Base-by-base conservation (phyloP, 2,113 vertebrate species). In the Triplophysa siluroides region DNA sequence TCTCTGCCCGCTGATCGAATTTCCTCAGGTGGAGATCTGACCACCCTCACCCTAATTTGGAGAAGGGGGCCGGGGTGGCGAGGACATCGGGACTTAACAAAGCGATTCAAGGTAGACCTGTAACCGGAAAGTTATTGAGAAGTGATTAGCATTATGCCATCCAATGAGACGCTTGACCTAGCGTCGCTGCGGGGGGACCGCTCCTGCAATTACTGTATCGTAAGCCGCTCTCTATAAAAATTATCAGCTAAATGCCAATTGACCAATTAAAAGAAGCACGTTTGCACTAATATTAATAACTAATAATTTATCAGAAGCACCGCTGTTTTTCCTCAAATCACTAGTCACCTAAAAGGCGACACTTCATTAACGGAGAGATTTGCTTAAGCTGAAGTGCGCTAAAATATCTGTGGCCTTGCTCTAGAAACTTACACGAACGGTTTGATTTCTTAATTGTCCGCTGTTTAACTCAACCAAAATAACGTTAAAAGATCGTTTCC, bases 1-100 rank as follows among this genome's bases (percentile, higher is more conserved):
- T 54, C 81, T 85, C 78, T 68, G 64, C 82, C 84, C 83, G 82
- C 85, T 78, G 84, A 76, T 81, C 85, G 68, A 73, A 72, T 90
- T 88, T 90, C 88, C 76, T 80, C 81, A 78, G 73, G 72, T 64
- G 71, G 80, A 83, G 33, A 80, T 16, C 18, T 14, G 58, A 58
- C 65, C 65, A 52, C 70, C 70, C 66, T 64, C 45, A 61, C 29
- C 23, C 62, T 77, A 77, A 77, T 38, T 63, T 21, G 23, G 7
- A 52, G 77, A 61, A 69, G 45, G 29, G 56, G 12, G 52, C 10
- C 54, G 41, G 45, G 58, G 12, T 78, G 26, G 82, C 82, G 85
- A 84, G 81, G 83, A 65, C 79, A 77, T 2, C 4, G 66, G 16
- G 65, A 62, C 19, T 33, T 66, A 65, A 65, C 24, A 52, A 18